Percentiles rank a stretch among this genome's conserved stretches.
Conservation (phyloP, 64 coral and sea anemone genomes). For the Trachythela sp. region DNA sequence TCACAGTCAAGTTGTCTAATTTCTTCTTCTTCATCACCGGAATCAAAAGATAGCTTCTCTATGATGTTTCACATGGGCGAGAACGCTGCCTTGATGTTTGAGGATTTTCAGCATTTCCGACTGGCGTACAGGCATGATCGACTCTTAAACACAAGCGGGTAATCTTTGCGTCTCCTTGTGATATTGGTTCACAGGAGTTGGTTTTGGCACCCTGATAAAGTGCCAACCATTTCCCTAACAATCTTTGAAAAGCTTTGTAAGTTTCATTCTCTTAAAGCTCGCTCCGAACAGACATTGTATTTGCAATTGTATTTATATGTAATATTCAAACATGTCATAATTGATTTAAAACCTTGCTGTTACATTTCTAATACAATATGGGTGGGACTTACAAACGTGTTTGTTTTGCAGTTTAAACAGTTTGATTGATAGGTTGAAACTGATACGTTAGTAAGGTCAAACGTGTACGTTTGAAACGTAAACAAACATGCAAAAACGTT, state of each 20-base stretch:
- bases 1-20: background rate
- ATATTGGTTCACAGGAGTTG: background rate
- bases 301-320: background rate
- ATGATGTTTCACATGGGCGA: background rate
- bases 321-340: background rate
- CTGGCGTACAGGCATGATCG: background rate
- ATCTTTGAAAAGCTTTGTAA: too few species aligned
- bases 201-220: background rate
- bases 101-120: background rate
- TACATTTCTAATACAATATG: background rate
- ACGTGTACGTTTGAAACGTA: background rate
- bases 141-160: background rate
- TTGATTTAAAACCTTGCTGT: too few species aligned
- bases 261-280: background rate
- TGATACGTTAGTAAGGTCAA: background rate
- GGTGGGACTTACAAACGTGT: background rate
- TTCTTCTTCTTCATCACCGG: background rate
- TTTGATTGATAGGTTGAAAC: background rate
- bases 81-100: background rate
- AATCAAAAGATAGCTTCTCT: background rate
- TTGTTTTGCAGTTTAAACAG: background rate
- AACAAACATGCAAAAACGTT: background rate
- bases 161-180: background rate
- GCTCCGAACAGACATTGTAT: background rate
- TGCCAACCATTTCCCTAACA: background rate